These are phyloP conservation scores for Nesidiocoris tenuis DNA, from an alignment of 2,888 invertebrate genomes.

Conservation along the genomic window DNA sequence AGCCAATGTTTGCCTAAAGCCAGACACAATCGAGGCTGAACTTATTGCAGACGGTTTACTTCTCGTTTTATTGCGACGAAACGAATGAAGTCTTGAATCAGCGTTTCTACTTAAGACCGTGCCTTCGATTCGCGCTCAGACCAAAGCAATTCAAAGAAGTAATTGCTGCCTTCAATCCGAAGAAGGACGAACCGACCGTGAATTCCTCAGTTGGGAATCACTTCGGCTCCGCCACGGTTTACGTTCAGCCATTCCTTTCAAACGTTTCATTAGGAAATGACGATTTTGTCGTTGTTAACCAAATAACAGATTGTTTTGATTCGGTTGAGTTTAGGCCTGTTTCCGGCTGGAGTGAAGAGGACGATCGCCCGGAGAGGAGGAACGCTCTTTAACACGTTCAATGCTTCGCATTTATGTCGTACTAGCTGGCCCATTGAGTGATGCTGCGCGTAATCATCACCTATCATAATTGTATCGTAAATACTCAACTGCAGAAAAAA, in stretches of 20 bases:
- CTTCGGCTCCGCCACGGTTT: background rate
- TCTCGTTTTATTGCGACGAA: background rate
- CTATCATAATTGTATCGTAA: no score
- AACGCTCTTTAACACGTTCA: no score
- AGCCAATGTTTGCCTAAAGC: background rate
- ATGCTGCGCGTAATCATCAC: no score
- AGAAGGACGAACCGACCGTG: background rate
- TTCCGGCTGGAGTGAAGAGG: no score
- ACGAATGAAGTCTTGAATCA: background rate
- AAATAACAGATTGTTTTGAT: no score
- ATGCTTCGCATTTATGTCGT: no score
- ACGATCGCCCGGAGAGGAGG: no score
- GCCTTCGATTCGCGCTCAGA: background rate
- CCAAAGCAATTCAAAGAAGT: background rate
- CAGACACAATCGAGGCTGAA: background rate
- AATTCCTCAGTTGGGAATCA: background rate
- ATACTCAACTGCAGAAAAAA: no score
- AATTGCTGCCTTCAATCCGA: background rate
- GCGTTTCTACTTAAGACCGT: background rate
- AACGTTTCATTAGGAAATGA: background rate
- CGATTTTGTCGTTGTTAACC: no score
- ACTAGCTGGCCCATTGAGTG: no score
- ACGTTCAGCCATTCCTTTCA: background rate
- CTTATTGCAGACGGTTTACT: background rate
- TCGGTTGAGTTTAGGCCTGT: no score